Conservation (phyloP, 2,797 vertebrate genomes). For the Molossus molossus region DNA sequence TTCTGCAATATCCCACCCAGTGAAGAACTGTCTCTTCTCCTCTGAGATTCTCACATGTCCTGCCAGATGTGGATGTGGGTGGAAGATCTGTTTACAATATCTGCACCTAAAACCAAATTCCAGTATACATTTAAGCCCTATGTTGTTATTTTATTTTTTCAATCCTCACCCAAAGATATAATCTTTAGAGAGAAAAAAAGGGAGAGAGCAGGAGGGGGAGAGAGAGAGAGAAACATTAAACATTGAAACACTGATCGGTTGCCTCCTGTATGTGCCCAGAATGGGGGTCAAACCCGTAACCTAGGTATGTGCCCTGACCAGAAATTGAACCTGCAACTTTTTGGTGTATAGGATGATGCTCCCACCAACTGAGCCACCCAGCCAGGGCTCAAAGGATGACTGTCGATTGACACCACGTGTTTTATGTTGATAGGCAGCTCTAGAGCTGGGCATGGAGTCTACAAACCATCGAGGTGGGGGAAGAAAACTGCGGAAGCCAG, state of each 20-base stretch:
- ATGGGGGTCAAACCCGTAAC: too few relatives aligned
- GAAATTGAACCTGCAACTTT: too few relatives aligned
- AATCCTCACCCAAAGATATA: too few relatives aligned
- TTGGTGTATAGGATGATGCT: too few relatives aligned
- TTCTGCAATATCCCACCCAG: background rate
- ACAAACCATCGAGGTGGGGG: background rate
- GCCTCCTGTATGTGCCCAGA: too few relatives aligned
- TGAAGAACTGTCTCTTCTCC: background rate
- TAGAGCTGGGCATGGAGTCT: background rate
- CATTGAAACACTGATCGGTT: too few relatives aligned
- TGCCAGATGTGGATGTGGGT: background rate
- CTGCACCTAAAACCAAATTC: background rate
- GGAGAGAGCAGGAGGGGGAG: too few relatives aligned
- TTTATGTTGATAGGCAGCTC: background rate
- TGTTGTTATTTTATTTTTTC: too few relatives aligned
- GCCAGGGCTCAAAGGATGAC: background rate
- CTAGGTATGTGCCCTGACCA: too few relatives aligned
- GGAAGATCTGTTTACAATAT: background rate
- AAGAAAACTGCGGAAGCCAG: background rate
- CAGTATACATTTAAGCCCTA: background rate
- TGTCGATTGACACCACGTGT: fast-evolving
- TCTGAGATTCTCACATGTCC: background rate
- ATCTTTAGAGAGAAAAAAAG: too few relatives aligned
- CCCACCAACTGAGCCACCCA: too few relatives aligned
- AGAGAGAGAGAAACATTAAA: too few relatives aligned